Evolutionary conservation across 2,797 vertebrate genomes (phyloP).

Genomic region (Borostomias antarcticus): DNA sequence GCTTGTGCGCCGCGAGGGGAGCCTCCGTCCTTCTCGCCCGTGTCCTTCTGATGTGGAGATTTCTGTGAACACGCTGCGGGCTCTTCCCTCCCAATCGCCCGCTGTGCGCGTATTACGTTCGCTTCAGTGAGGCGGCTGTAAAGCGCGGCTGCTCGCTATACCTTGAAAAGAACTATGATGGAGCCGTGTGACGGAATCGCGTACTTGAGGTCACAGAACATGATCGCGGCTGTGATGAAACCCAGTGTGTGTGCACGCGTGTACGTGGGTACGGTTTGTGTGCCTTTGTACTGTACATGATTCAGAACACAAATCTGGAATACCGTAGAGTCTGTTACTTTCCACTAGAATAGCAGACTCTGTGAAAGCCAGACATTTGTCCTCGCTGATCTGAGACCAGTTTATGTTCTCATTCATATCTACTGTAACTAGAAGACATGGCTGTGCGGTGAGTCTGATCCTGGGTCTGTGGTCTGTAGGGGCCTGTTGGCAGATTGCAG

Average conservation of each 20-base stretch:
- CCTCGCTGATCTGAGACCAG: constrained; percentile 35
- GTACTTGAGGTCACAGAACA: constrained; percentile 37
- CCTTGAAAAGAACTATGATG: constrained; percentile 48
- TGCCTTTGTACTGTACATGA: too few species aligned
- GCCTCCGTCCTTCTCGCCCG: constrained; percentile 49
- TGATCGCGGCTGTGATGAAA: constrained; percentile 24
- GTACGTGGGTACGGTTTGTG: constrained; percentile 28
- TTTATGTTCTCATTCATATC: constrained; percentile 42
- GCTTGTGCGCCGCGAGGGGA: constrained; percentile 53
- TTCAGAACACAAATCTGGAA: too few species aligned
- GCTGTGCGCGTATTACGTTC: constrained; percentile 58
- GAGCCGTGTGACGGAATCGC: constrained; percentile 50
- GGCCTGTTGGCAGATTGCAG: constrained; percentile 60
- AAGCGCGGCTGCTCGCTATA: constrained; percentile 61
- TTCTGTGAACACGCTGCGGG: constrained; percentile 43
- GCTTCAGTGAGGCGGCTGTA: constrained; percentile 47
- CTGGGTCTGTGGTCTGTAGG: constrained; percentile 7
- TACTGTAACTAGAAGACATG: too few species aligned
- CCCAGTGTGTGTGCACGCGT: neutral
- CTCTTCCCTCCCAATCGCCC: constrained; percentile 56
- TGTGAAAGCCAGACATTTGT: neutral
- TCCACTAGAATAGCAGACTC: too few species aligned
- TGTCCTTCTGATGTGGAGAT: constrained; percentile 49
- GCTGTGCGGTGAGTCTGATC: neutral
- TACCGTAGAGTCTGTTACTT: too few species aligned